phyloP scores from a whole-genome alignment of 2,113 vertebrate genomes.

The Atlantisia rogersi region DNA sequence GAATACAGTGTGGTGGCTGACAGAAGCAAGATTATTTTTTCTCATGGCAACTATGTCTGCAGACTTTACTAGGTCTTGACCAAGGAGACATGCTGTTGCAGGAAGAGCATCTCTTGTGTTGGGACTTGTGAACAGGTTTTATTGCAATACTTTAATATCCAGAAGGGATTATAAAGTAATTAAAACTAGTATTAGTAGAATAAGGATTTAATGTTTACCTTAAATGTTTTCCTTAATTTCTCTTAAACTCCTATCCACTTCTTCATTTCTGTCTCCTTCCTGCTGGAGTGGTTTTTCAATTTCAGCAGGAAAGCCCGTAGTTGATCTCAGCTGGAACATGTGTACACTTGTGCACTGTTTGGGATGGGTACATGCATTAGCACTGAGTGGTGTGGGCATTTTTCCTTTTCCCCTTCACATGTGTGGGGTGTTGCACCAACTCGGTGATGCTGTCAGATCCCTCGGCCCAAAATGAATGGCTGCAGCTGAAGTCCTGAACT shows the following conservation, averaged over 20 bases:
- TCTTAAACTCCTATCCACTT: not conserved
- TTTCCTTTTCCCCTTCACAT: not conserved
- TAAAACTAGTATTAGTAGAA: not conserved
- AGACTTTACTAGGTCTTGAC: not conserved
- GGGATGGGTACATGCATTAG: not conserved
- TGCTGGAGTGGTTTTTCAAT: not conserved
- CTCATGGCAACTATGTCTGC: not conserved
- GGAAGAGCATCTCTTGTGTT: not conserved
- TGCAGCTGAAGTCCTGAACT: constrained; percentile 26
- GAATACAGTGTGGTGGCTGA: not conserved
- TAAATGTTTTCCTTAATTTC: not conserved
- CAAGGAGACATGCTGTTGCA: not conserved
- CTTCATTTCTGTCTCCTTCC: not conserved
- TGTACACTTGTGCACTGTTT: not conserved
- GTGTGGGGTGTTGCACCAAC: not conserved
- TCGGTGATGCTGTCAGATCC: not conserved
- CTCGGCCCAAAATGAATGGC: not conserved
- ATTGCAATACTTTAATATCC: not conserved
- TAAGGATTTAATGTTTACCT: not conserved
- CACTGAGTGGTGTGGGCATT: not conserved
- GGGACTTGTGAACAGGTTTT: not conserved
- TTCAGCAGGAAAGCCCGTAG: not conserved
- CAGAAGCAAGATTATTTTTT: not conserved
- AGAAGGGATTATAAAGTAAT: not conserved
- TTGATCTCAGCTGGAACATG: not conserved